Evolutionary conservation across 2,797 vertebrate species (phyloP).

Genomic region (Melanotaenia boesemani): DNA sequence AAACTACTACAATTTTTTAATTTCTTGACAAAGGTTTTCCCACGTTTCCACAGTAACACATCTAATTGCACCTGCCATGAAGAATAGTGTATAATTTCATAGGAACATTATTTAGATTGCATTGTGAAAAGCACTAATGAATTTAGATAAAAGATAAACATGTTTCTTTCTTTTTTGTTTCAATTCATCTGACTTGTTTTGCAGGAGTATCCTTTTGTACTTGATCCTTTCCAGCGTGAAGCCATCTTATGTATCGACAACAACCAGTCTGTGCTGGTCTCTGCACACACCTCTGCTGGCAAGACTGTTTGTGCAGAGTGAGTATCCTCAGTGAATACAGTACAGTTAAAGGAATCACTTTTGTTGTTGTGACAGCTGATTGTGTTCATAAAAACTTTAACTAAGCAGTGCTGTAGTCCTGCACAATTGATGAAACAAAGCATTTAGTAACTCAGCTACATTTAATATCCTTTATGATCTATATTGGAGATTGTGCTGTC

Average conservation of each 20-base stretch:
- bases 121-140: background rate
- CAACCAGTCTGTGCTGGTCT: constrained; percentile 97
- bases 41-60: background rate
- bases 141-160: too few species aligned
- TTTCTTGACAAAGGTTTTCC: background rate
- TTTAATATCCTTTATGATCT: too few species aligned
- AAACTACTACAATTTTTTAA: background rate
- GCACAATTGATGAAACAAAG: background rate
- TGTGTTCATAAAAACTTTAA: background rate
- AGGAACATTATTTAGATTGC: background rate
- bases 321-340: constrained; percentile 69
- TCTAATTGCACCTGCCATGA: background rate
- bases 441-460: background rate
- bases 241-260: constrained; percentile 97
- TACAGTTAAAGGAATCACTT: background rate
- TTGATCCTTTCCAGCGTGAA: constrained; percentile 98
- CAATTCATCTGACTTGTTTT: constrained; percentile 29
- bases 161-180: background rate
- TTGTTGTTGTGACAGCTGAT: background rate
- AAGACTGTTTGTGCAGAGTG: constrained; percentile 99
- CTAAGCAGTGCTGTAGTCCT: background rate
- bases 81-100: background rate
- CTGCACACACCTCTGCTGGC: constrained; percentile 97
- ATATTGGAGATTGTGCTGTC: background rate
- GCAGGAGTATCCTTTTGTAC: constrained; percentile 97